Conservation (phyloP, 53 echinoderm and acorn worm genomes). For the Paracentrotus lividus region DNA sequence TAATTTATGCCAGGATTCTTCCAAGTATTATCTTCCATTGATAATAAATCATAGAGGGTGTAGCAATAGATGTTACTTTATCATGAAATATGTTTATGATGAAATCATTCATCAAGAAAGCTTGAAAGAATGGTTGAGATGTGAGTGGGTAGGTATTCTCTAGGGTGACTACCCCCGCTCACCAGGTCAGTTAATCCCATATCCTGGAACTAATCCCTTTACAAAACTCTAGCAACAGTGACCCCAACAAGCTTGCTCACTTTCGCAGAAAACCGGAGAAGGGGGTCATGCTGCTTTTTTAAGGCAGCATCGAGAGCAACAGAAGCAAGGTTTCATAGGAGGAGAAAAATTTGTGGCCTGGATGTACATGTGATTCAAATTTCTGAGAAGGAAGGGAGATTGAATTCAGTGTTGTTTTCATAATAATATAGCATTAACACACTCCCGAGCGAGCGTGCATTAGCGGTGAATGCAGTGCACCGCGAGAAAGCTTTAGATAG, state of each 20-base stretch:
- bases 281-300: neutral
- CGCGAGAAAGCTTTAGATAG: too few species aligned
- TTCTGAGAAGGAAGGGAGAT: constrained; percentile 31
- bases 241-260: neutral
- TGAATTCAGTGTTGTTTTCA: constrained; percentile 26
- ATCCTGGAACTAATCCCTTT: constrained; percentile 62
- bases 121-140: neutral
- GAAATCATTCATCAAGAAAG: too few species aligned
- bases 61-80: too few species aligned
- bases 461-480: too few species aligned
- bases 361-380: neutral
- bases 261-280: constrained; percentile 31
- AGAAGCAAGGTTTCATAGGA: too few species aligned
- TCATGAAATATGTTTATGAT: too few species aligned
- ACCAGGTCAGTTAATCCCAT: constrained; percentile 60
- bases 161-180: neutral
- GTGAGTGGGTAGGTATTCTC: constrained; percentile 21
- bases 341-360: neutral
- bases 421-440: too few species aligned
- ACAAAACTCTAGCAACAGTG: constrained; percentile 6
- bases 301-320: neutral
- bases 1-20: too few species aligned
- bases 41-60: too few species aligned
- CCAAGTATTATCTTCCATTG: too few species aligned
- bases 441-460: too few species aligned